These are phyloP conservation scores for Drosophila tsacasi DNA, from an alignment of 1,140 invertebrate genomes.

Conservation along the genomic window DNA sequence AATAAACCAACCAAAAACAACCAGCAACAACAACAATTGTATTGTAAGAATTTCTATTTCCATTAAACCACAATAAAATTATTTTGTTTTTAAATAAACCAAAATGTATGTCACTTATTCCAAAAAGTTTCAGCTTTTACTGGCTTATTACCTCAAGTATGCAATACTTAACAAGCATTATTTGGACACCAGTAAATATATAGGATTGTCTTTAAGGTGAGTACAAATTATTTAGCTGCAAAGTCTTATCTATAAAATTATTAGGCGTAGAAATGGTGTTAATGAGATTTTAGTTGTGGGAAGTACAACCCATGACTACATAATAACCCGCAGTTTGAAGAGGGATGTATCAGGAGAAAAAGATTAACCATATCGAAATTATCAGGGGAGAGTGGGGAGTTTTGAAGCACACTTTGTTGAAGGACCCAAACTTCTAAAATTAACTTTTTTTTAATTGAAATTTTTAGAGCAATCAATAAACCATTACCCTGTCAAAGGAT, in stretches of 20 bases:
- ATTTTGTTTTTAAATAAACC: constrained; percentile 80
- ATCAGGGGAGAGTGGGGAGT: too few species aligned
- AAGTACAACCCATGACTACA: too few species aligned
- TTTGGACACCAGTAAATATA: neutral
- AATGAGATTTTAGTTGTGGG: too few species aligned
- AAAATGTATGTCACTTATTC: neutral
- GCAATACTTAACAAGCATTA: neutral
- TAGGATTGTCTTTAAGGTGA: neutral
- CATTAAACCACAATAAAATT: constrained; percentile 81
- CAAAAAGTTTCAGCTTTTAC: neutral
- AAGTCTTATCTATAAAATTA: neutral
- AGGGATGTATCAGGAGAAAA: too few species aligned
- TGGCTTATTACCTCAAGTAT: neutral
- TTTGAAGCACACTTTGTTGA: too few species aligned
- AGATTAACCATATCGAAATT: too few species aligned
- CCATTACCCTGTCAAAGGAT: too few species aligned
- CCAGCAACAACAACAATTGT: constrained; percentile 74
- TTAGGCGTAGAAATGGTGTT: too few species aligned
- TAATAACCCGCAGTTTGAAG: too few species aligned
- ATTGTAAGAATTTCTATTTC: constrained; percentile 85
- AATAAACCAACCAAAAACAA: constrained; percentile 66
- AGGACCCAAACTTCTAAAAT: too few species aligned
- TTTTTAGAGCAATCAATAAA: too few species aligned
- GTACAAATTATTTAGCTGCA: neutral
- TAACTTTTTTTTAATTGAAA: too few species aligned